Evolutionary conservation across 2,797 vertebrate genomes (phyloP).

Genomic region (Margarornis squamiger): DNA sequence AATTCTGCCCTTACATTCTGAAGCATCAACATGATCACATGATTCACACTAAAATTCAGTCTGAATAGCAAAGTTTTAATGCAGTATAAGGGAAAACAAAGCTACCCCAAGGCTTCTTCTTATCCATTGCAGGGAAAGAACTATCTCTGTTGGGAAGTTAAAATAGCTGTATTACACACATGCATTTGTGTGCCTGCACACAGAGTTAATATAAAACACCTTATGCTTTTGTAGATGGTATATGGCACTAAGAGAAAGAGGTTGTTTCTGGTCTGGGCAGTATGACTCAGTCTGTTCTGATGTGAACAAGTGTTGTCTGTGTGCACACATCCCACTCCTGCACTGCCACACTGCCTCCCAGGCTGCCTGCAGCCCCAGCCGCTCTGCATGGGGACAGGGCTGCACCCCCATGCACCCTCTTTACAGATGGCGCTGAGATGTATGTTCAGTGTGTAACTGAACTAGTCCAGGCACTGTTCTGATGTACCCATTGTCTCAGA

Average conservation of each 20-base stretch:
- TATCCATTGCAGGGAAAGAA: background rate
- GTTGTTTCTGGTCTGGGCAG: rapidly evolving
- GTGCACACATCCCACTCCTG: rapidly evolving
- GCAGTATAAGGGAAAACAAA: background rate
- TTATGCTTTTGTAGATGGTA: background rate
- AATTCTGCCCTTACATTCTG: background rate
- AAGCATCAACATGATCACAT: background rate
- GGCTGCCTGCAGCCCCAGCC: background rate
- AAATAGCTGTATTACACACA: background rate
- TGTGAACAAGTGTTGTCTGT: no score
- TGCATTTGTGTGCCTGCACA: background rate
- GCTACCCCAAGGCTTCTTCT: background rate
- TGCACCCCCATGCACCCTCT: background rate
- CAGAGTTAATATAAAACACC: background rate
- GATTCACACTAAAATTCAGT: background rate
- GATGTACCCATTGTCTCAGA: rapidly evolving
- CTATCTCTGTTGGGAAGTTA: background rate
- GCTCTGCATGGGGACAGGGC: background rate
- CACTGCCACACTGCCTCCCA: rapidly evolving
- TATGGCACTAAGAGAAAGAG: background rate
- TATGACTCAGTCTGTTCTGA: background rate
- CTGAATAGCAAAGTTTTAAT: background rate
- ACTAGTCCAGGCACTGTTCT: background rate
- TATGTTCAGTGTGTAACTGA: background rate
- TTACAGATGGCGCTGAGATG: rapidly evolving